These are phyloP conservation scores for Tenthredo amoena DNA, from an alignment of 2,888 invertebrate genomes.

Conservation along the genomic window DNA sequence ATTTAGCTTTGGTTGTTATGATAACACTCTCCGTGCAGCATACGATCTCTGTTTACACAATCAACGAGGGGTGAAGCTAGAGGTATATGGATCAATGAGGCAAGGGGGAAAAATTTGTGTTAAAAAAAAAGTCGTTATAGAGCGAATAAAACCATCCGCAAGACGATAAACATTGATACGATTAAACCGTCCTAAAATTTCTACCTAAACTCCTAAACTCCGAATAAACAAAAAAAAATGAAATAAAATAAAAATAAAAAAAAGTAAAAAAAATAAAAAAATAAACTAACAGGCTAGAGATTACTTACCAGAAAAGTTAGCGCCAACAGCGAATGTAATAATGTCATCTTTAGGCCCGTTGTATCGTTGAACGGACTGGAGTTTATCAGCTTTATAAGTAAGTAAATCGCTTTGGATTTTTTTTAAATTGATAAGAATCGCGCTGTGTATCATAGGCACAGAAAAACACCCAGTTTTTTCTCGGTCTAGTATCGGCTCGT, in stretches of 20 bases:
- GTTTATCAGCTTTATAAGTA: slow-evolving; percentile 86
- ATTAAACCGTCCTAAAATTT: background rate
- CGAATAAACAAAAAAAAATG: background rate
- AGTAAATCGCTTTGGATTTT: slow-evolving; percentile 81
- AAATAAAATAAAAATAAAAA: background rate
- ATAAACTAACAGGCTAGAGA: background rate
- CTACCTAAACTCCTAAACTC: background rate
- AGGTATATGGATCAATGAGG: background rate
- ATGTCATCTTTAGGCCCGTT: slow-evolving; percentile 94
- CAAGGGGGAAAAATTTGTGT: background rate
- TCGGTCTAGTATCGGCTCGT: slow-evolving; percentile 88
- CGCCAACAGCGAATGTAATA: slow-evolving; percentile 93
- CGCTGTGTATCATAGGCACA: slow-evolving; percentile 96
- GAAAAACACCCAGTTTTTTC: slow-evolving; percentile 86
- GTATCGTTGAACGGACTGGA: slow-evolving; percentile 79
- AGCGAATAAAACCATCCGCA: background rate
- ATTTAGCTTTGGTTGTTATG: background rate
- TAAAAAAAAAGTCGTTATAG: background rate
- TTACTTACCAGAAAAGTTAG: slow-evolving; percentile 82
- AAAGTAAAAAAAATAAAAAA: too few relatives aligned
- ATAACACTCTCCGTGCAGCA: background rate
- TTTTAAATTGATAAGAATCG: slow-evolving; percentile 89
- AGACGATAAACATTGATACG: background rate
- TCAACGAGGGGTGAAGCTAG: background rate
- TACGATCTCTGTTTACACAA: background rate